Evolutionary conservation across 1,140 invertebrate species (phyloP).

Genomic region (Popillia japonica): DNA sequence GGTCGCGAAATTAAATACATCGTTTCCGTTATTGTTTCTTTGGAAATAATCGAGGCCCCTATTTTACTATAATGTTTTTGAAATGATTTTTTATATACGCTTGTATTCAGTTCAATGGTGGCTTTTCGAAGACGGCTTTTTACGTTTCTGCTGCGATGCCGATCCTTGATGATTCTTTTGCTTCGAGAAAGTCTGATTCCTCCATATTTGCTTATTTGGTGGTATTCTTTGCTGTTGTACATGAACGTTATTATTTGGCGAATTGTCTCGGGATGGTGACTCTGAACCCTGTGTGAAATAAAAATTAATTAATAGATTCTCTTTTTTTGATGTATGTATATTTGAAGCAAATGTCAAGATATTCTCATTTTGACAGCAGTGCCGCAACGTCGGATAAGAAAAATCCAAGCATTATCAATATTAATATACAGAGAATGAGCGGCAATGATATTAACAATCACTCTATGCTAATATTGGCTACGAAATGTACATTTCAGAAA

Average conservation of each 20-base stretch:
- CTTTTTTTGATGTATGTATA: no score
- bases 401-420: no score
- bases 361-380: no score
- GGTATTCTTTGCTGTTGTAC: slow-evolving; percentile 29
- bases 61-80: neutral
- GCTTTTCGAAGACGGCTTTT: slow-evolving; percentile 28
- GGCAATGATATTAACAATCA: no score
- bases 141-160: slow-evolving; percentile 3
- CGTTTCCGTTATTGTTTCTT: neutral
- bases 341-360: no score
- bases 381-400: no score
- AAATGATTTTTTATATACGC: neutral
- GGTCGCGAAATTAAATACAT: slow-evolving; percentile 1
- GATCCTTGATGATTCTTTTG: slow-evolving; percentile 33
- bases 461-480: no score
- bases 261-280: slow-evolving; percentile 54
- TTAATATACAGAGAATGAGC: no score
- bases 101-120: neutral
- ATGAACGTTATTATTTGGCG: slow-evolving; percentile 51
- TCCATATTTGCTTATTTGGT: neutral
- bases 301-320: neutral
- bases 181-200: slow-evolving; percentile 20
- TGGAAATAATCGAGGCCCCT: neutral
- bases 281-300: slow-evolving; percentile 51
- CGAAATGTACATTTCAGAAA: no score